phyloP scores from a whole-genome alignment of 2,797 vertebrate genomes.

The Oreonectes daqikongensis region DNA sequence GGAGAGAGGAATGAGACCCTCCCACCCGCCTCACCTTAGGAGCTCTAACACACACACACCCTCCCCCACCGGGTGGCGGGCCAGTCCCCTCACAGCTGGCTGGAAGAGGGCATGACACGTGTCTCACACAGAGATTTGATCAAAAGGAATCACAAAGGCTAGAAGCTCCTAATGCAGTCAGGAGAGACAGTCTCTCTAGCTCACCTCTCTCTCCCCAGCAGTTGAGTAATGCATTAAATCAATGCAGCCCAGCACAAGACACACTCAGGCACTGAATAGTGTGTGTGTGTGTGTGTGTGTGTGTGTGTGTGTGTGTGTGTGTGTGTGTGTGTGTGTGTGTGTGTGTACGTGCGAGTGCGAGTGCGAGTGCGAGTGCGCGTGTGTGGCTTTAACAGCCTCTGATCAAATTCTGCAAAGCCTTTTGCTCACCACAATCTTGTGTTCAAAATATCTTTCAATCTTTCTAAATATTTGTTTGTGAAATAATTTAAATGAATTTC shows the following conservation, averaged over 20 bases:
- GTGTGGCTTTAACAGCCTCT: slow-evolving; percentile 70
- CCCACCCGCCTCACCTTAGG: slow-evolving; percentile 85
- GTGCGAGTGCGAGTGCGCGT: too few relatives aligned
- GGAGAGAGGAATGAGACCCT: slow-evolving; percentile 89
- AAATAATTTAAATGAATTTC: neutral
- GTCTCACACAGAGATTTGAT: slow-evolving; percentile 96
- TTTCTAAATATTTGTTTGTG: neutral
- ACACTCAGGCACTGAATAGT: slow-evolving; percentile 63
- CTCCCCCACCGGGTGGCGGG: slow-evolving; percentile 82
- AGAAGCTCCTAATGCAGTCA: slow-evolving; percentile 85
- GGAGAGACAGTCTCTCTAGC: slow-evolving; percentile 72
- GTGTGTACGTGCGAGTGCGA: too few relatives aligned
- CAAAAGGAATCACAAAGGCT: slow-evolving; percentile 91
- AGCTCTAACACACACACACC: slow-evolving; percentile 67
- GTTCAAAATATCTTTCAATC: slow-evolving; percentile 50
- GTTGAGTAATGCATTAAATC: slow-evolving; percentile 87
- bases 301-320: slow-evolving; percentile 54
- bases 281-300: slow-evolving; percentile 57
- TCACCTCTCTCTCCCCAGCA: slow-evolving; percentile 65
- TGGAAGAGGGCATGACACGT: slow-evolving; percentile 88
- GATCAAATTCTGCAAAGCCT: slow-evolving; percentile 78
- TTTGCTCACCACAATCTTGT: slow-evolving; percentile 76
- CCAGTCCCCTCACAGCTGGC: slow-evolving; percentile 90
- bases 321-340: slow-evolving; percentile 56
- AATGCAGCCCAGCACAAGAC: slow-evolving; percentile 83